Evolutionary conservation across 2,113 vertebrate genomes (phyloP), one percentile per base, ranked within the genome.

Genomic region (Alectura lathami): DNA sequence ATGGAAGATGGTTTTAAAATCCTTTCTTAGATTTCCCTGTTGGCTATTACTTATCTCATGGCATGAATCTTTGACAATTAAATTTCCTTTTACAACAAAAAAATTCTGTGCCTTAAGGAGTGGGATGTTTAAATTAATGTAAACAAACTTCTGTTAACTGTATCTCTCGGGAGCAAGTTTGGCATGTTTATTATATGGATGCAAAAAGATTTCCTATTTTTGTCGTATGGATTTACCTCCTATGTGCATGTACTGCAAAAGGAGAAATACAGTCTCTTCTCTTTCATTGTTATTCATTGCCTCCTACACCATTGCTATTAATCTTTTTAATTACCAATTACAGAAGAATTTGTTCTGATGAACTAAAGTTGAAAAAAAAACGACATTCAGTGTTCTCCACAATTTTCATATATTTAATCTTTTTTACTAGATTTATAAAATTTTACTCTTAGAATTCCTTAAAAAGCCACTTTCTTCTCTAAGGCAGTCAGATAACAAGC

Each of bases 321-420:
- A 62, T 91, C 87, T 89, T 88, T 74, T 66, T 83, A 77, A 91
- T 79, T 89, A 77, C 10, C 38, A 60, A 24, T 69, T 91, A 64
- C 32, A 79, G 59, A 79, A 43, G 34, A 21, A 91, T 93, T 89
- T 82, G 30, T 89, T 91, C 87, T 54, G 63, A 85, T 70, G 45
- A 89, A 50, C 30, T 59, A 24, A 87, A 72, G 17, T 29, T 74
- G 6, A 11, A 56, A 48, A 53, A 45, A 64, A 30, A 40, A 27
- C 4, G 23, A 26, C 20, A 32, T 8, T 56, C 22, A 21, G 17
- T 10, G 11, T 14, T 83, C 42, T 76, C 63, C 9, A 43, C 42
- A 75, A 86, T 78, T 75, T 84, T 72, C 32, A 64, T 14, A 18
- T 50, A 24, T 73, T 59, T 62, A 86, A 51, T 59, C 86, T 3